Evolutionary conservation across 2,888 invertebrate species (phyloP).

Genomic region (Athripsodes cinereus): DNA sequence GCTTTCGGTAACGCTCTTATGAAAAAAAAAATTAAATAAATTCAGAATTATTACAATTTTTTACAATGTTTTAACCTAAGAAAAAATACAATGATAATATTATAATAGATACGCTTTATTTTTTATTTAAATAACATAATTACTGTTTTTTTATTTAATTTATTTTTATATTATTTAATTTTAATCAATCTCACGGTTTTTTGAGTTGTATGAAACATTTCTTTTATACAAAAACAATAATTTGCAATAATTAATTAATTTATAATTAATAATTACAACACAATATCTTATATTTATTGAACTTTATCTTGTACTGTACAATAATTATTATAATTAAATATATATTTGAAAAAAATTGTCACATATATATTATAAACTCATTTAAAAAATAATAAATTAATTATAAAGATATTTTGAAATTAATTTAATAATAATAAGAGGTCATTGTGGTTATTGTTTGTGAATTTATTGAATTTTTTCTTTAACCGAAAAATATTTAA

Average conservation of each 20-base stretch:
- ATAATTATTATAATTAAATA: constrained; percentile 5
- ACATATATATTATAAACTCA: constrained; percentile 25
- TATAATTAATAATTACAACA: constrained; percentile 13
- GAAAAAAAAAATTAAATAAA: background rate
- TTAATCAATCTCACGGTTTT: background rate
- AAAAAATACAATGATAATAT: no score
- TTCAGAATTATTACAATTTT: background rate
- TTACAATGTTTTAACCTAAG: background rate
- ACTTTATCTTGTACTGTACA: constrained; percentile 8
- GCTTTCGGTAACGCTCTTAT: background rate
- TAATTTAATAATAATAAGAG: constrained; percentile 38
- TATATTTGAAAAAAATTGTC: constrained; percentile 17
- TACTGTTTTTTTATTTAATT: no score
- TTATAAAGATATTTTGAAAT: background rate
- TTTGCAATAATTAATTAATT: constrained; percentile 8
- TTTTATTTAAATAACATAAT: no score
- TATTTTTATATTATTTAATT: background rate
- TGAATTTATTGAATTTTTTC: constrained; percentile 15
- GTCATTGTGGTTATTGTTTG: constrained; percentile 48
- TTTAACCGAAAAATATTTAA: constrained; percentile 4
- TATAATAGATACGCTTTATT: no score
- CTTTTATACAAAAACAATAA: constrained; percentile 20
- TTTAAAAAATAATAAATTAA: constrained; percentile 7
- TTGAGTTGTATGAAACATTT: background rate
- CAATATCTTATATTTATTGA: constrained; percentile 7